Conservation (phyloP, 53 echinoderm and acorn worm genomes). For the Echinarachnius parma region DNA sequence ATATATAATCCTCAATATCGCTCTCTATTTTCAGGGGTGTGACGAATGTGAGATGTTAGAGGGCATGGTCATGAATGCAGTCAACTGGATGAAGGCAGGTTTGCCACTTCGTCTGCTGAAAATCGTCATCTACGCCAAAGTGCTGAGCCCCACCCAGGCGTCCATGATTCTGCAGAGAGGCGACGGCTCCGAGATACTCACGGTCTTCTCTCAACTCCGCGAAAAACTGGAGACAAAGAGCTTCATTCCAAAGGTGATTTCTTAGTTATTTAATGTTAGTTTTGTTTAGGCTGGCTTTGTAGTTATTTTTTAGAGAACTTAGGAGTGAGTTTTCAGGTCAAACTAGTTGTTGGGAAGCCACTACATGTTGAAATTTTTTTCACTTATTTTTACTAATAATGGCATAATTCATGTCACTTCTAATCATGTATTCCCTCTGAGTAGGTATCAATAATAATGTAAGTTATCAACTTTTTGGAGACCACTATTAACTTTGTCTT, state of each 20-base stretch:
- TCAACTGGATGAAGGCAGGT: conserved; percentile 98
- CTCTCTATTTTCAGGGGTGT: conserved; percentile 51
- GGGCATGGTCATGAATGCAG: conserved; percentile 87
- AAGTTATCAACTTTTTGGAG: too few relatives aligned
- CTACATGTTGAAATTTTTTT: too few relatives aligned
- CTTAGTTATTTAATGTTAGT: too few relatives aligned
- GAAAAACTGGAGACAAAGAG: conserved; percentile 53
- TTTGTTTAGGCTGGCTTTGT: too few relatives aligned
- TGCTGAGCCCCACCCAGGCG: conserved; percentile 21
- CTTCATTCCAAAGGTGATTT: conserved; percentile 57
- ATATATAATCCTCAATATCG: not conserved
- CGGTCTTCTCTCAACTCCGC: conserved; percentile 56
- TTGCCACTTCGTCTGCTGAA: conserved; percentile 83
- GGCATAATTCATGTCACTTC: too few relatives aligned
- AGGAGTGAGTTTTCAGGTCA: too few relatives aligned
- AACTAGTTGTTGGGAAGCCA: too few relatives aligned
- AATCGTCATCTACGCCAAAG: conserved; percentile 69
- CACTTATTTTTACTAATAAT: too few relatives aligned
- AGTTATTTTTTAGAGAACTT: too few relatives aligned
- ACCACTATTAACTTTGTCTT: too few relatives aligned
- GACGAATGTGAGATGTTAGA: conserved; percentile 67
- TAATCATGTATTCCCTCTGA: too few relatives aligned
- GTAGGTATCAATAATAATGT: too few relatives aligned
- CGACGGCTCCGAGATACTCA: conserved; percentile 16
- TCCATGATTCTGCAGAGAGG: conserved; percentile 27